Base-by-base conservation (phyloP, 1,140 invertebrate genomes). In the Phymorhynchus buccinoides region DNA sequence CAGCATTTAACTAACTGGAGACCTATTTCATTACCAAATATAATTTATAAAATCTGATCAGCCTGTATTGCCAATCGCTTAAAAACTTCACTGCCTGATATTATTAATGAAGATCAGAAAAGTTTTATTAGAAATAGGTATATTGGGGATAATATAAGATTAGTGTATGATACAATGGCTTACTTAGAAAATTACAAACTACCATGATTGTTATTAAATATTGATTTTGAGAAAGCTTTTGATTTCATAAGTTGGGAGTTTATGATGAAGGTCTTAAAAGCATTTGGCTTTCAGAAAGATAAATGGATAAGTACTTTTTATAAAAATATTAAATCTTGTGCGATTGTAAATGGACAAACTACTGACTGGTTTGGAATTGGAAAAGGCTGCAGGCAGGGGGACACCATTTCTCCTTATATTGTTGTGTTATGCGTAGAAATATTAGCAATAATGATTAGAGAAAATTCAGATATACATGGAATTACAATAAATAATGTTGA, bases 131-230 rank as follows among this genome's bases (percentile, higher is more conserved):
- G 7, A 68, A 30, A 30, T n/a, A 68, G 1, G 62, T 68, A 68
- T 30, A 68, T 68, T n/a, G 62, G 62, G 22, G 62, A 68, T 68
- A 68, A 68, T n/a, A 9, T 68, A 30, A 68, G 62, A 68, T n/a
- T 68, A 7, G 27, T 68, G 7, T 30, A 68, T 68, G 62, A 68
- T 68, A 68, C 30, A n/a, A 68, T 68, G 7, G 22, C 22, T 27
- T 68, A 68, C 30, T 68, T 68, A 30, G 30, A 68, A 22, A 30
- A 68, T 27, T 7, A 68, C 1, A 27, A 68, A 1, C 3, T 68
- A n/a, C 62, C 62, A 30, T 16, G 62, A n/a, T 30, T 68, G 30
- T n/a, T 68, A 2, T 27, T 4, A n/a, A n/a, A 27, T n/a, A 68
- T 68, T 27, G 62, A 68, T 30, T 68, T 68, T 68, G 62, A 68